Evolutionary conservation across 2,113 vertebrate species (phyloP).

Genomic region (Malurus elegans): DNA sequence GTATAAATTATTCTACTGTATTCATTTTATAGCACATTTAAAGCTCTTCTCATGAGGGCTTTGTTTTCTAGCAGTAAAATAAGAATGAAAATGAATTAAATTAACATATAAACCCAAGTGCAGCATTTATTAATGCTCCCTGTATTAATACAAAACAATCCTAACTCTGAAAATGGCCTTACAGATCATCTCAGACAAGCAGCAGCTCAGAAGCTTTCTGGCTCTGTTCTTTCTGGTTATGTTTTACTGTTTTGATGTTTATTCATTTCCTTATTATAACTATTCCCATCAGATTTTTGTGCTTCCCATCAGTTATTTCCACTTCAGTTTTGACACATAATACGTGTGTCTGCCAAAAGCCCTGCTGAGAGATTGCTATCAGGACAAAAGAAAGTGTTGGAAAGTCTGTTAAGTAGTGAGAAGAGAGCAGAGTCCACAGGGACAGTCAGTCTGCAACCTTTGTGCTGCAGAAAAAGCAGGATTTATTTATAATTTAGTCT

Average conservation of each 20-base stretch:
- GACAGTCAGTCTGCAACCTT: constrained; percentile 47
- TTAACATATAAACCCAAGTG: neutral
- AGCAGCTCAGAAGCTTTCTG: neutral
- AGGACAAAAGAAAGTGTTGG: constrained; percentile 42
- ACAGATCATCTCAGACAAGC: neutral
- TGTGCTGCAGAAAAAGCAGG: constrained; percentile 26
- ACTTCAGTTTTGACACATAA: constrained; percentile 29
- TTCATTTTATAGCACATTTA: neutral
- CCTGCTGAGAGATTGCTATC: constrained; percentile 38
- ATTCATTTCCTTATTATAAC: constrained; percentile 36
- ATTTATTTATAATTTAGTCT: constrained; percentile 42
- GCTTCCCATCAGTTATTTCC: constrained; percentile 41
- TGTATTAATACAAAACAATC: neutral
- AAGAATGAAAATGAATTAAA: neutral
- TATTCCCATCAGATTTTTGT: constrained; percentile 43
- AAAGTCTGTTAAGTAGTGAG: constrained; percentile 35
- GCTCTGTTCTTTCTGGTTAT: neutral
- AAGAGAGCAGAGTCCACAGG: neutral
- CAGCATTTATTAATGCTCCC: neutral
- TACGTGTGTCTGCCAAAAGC: constrained; percentile 32
- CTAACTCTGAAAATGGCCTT: neutral
- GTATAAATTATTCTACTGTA: neutral
- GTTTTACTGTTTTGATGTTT: constrained; percentile 10
- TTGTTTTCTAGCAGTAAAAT: neutral
- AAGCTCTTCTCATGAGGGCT: neutral